These are phyloP conservation scores for Eremophila alpestris DNA, from an alignment of 2,797 vertebrate genomes.

Conservation along the genomic window DNA sequence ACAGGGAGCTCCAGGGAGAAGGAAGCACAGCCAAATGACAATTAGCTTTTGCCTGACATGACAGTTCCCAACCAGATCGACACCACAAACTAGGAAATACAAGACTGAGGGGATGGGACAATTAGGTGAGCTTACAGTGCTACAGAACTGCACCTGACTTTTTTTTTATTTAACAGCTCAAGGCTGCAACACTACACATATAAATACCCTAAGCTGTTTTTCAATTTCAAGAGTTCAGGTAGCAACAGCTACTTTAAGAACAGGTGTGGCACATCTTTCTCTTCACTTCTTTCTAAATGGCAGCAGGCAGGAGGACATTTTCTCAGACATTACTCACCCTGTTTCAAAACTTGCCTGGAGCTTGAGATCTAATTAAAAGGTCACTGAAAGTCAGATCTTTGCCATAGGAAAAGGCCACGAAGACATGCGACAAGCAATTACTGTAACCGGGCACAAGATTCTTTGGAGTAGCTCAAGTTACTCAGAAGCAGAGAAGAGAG, in stretches of 20 bases:
- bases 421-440: background rate
- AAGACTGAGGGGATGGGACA: background rate
- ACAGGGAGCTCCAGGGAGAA: accelerated
- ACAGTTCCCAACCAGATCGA: background rate
- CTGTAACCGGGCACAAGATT: background rate
- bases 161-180: background rate
- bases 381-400: slow-evolving; percentile 12
- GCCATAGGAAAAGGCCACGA: background rate
- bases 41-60: background rate
- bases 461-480: background rate
- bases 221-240: background rate
- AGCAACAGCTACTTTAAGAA: background rate
- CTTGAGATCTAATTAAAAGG: slow-evolving; percentile 15
- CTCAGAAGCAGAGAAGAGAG: background rate
- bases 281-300: slow-evolving; percentile 21
- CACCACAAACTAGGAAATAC: background rate
- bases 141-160: background rate
- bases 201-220: background rate
- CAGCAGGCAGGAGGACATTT: background rate
- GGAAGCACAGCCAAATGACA: background rate
- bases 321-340: slow-evolving; percentile 26
- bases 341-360: slow-evolving; percentile 21
- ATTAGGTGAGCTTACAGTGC: background rate
- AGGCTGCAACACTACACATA: background rate
- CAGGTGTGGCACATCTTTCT: slow-evolving; percentile 59